A percentile compares a stretch with the other conserved stretches of the same genome.
Conservation (phyloP, 2,797 vertebrate genomes). For the Microcaecilia unicolor region DNA sequence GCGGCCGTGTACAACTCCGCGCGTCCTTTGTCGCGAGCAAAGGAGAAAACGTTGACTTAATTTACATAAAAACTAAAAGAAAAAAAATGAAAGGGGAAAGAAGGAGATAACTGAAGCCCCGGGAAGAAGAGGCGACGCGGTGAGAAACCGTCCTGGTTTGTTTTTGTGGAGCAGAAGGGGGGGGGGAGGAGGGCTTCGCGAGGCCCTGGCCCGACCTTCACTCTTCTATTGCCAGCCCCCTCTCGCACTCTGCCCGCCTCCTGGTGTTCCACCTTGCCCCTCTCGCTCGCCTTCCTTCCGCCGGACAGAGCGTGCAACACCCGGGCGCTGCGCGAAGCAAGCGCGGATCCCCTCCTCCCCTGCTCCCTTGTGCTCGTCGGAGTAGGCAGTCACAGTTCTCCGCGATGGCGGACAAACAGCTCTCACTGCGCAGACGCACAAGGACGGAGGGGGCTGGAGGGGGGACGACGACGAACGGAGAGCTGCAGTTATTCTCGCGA, state of each 20-base stretch:
- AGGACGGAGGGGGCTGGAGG: slow-evolving; percentile 40
- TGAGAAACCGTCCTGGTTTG: slow-evolving; percentile 5
- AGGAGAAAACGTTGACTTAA: no score
- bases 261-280: slow-evolving; percentile 10
- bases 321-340: slow-evolving; percentile 5
- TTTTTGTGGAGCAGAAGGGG: neutral
- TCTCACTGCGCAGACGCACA: slow-evolving; percentile 69
- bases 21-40: slow-evolving; percentile 50
- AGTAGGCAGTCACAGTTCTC: slow-evolving; percentile 22
- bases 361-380: neutral
- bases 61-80: no score
- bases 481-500: slow-evolving; percentile 34
- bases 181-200: no score
- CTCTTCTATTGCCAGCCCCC: slow-evolving; percentile 50
- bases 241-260: slow-evolving; percentile 35
- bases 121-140: neutral
- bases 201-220: no score
- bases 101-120: no score
- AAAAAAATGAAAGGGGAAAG: no score
- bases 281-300: no score
- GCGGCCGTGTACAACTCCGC: slow-evolving; percentile 18
- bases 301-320: slow-evolving; percentile 12
- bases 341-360: no score
- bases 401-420: slow-evolving; percentile 84
- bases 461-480: slow-evolving; percentile 26